Base-by-base conservation (phyloP, 2,888 invertebrate species). In the Nipponacmea schrenckii region DNA sequence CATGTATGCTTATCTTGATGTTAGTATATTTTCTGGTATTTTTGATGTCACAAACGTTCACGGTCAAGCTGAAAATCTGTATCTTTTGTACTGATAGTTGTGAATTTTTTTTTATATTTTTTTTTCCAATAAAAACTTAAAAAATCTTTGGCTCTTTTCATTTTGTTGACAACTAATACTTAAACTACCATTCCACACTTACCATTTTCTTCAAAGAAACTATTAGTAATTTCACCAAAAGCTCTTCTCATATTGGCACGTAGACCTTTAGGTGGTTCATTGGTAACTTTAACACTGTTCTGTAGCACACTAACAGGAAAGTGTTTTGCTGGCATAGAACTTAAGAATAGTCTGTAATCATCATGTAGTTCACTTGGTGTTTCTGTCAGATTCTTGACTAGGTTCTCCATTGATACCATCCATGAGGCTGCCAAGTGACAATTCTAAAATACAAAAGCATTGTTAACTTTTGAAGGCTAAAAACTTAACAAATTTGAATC, bases 141-240 rank as follows among this genome's bases (percentile, higher is more conserved):
- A n/a, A n/a, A n/a, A n/a, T n/a, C n/a, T n/a, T n/a, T n/a, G n/a
- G n/a, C n/a, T n/a, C n/a, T n/a, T n/a, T n/a, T n/a, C n/a, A n/a
- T n/a, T n/a, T n/a, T n/a, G n/a, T n/a, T n/a, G n/a, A n/a, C n/a
- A n/a, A n/a, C n/a, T n/a, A n/a, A n/a, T n/a, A n/a, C n/a, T 8
- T 5, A 39, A 39, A 5, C 39, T 10, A 39, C 39, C 10, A 10
- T 39, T 39, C 10, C 39, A 39, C 39, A 83, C 89, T 89, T 89
- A 94, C 94, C 90, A 87, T 96, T 93, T 76, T 93, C 92, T 89
- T 96, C 94, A 85, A 96, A 96, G 88, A 94, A 95, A 68, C 93
- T 94, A 0, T 91, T 90, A 0, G 95, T 94, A 83, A 96, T 94
- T 86, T 94, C 93, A 75, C 93, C 93, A 83, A 96, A 95, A 0